Percentiles rank a stretch among this genome's conserved stretches.
These are phyloP conservation scores for Bergia sp. DNA, from an alignment of 92 coral and sea anemone genomes.

Conservation along the genomic window DNA sequence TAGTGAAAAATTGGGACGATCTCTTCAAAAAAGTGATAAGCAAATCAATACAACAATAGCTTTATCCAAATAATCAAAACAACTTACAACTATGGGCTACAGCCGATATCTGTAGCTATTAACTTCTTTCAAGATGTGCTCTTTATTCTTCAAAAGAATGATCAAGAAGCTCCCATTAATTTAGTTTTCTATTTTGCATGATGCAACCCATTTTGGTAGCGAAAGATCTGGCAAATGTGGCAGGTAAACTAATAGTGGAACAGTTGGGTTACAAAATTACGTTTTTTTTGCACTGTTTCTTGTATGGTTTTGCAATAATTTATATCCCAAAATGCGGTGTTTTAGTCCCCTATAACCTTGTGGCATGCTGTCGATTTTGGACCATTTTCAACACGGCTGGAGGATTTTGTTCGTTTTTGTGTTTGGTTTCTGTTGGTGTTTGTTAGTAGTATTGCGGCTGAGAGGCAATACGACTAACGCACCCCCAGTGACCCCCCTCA, in stretches of 20 bases:
- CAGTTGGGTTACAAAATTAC: no score
- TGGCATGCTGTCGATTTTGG: background rate
- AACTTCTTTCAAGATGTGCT: background rate
- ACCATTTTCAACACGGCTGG: no score
- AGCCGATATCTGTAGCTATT: background rate
- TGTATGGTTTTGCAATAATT: background rate
- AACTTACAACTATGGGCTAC: no score
- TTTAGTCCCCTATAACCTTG: no score
- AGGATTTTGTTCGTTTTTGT: background rate
- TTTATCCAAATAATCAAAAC: no score
- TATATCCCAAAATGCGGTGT: background rate
- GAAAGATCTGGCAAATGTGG: background rate
- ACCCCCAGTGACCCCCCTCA: background rate
- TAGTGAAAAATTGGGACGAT: background rate
- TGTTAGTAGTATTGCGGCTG: background rate
- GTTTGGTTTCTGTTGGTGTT: background rate
- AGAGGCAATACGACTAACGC: background rate
- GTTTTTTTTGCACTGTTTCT: background rate
- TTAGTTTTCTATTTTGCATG: background rate
- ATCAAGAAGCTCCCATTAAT: no score
- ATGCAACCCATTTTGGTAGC: background rate
- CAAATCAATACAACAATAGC: no score
- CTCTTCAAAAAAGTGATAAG: background rate
- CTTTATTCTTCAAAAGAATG: background rate
- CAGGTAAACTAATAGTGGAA: background rate